phyloP scores from a whole-genome alignment of 2,797 vertebrate species.

The Mus caroli region DNA sequence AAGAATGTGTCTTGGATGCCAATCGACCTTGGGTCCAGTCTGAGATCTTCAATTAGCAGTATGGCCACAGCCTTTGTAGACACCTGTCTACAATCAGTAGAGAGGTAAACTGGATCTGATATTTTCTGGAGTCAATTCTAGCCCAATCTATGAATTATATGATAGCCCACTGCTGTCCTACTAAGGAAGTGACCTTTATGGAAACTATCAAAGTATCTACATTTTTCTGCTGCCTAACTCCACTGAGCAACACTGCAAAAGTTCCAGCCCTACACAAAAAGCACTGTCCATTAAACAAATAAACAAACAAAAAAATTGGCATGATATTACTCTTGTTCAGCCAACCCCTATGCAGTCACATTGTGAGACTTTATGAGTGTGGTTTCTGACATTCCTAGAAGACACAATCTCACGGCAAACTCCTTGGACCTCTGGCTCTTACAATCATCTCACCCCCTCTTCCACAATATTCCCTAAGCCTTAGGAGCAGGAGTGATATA shows the following conservation, averaged over 20 bases:
- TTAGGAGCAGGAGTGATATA: background rate
- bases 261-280: background rate
- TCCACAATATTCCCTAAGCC: no score
- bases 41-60: background rate
- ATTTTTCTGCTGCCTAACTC: background rate
- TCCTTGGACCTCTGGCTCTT: background rate
- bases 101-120: background rate
- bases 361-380: background rate
- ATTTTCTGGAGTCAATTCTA: slow-evolving; percentile 19
- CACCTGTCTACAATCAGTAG: background rate
- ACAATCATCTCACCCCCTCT: background rate
- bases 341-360: no score
- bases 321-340: background rate
- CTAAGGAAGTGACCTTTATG: background rate
- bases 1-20: background rate
- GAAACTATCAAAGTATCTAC: background rate
- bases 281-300: background rate
- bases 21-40: background rate
- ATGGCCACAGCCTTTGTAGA: background rate
- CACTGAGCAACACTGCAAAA: background rate
- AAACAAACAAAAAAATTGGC: background rate
- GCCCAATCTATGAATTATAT: background rate
- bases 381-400: background rate
- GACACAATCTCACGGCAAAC: background rate
- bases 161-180: background rate